Percentiles rank a stretch among this genome's conserved stretches.
These are phyloP conservation scores for Balearica regulorum DNA, from an alignment of 2,797 vertebrate genomes.

Conservation along the genomic window DNA sequence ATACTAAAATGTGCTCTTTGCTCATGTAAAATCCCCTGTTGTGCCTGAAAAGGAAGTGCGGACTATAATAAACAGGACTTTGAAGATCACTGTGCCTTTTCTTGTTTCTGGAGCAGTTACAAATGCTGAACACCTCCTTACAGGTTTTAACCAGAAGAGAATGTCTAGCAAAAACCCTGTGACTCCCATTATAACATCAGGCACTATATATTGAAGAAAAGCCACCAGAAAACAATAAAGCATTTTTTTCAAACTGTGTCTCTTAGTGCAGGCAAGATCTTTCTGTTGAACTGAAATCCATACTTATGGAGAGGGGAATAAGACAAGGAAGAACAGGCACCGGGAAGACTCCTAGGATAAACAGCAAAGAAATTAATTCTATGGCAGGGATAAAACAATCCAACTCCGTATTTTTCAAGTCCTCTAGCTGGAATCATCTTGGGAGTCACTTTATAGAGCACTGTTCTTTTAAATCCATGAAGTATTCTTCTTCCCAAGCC, in stretches of 20 bases:
- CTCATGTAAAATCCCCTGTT: not conserved
- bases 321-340: not conserved
- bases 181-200: not conserved
- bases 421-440: not conserved
- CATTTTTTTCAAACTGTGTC: not conserved
- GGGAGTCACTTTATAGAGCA: not conserved
- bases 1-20: not conserved
- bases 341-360: not conserved
- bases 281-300: not conserved
- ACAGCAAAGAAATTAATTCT: not conserved
- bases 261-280: not conserved
- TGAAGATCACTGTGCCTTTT: not conserved
- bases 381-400: not conserved
- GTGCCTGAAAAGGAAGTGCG: not conserved
- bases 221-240: not conserved
- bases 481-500: not conserved
- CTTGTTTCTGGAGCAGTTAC: not conserved
- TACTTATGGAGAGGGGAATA: not conserved
- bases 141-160: not conserved
- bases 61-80: not conserved
- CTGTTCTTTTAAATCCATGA: not conserved
- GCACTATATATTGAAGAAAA: not conserved
- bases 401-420: not conserved
- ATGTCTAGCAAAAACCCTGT: not conserved
- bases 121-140: not conserved